phyloP scores from a whole-genome alignment of 1,140 invertebrate species.

The Colletes latitarsis region DNA sequence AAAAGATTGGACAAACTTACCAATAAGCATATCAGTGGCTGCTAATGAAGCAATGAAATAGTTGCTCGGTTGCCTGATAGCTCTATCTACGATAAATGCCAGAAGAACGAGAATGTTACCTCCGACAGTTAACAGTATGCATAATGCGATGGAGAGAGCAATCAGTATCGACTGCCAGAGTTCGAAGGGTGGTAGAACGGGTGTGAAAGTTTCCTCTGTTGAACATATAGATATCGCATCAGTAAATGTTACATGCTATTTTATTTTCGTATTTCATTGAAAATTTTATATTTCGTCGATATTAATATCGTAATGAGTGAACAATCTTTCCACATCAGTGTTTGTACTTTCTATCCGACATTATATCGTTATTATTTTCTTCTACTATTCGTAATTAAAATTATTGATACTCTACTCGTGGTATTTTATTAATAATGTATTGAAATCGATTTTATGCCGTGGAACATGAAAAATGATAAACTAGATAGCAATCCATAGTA shows the following conservation, averaged over 20 bases:
- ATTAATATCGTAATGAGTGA: too few relatives aligned
- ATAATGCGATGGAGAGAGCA: constrained; percentile 92
- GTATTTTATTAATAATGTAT: too few relatives aligned
- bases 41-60: constrained; percentile 99
- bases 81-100: constrained; percentile 97
- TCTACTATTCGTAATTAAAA: too few relatives aligned
- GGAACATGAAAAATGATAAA: too few relatives aligned
- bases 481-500: too few relatives aligned
- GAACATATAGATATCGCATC: constrained; percentile 24
- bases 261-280: neutral
- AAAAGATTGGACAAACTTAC: constrained; percentile 81
- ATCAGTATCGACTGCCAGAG: constrained; percentile 96
- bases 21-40: constrained; percentile 98
- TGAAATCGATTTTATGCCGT: too few relatives aligned
- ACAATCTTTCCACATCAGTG: neutral
- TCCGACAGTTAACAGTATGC: constrained; percentile 95
- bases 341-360: neutral
- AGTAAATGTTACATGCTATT: neutral
- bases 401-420: too few relatives aligned
- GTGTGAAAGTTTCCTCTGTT: constrained; percentile 63
- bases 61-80: constrained; percentile 98
- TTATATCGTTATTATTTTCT: too few relatives aligned
- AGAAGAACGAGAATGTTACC: constrained; percentile 98
- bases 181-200: constrained; percentile 91
- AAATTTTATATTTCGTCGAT: too few relatives aligned